Conservation (phyloP, 2,113 vertebrate genomes). For the Diglossa brunneiventris region DNA sequence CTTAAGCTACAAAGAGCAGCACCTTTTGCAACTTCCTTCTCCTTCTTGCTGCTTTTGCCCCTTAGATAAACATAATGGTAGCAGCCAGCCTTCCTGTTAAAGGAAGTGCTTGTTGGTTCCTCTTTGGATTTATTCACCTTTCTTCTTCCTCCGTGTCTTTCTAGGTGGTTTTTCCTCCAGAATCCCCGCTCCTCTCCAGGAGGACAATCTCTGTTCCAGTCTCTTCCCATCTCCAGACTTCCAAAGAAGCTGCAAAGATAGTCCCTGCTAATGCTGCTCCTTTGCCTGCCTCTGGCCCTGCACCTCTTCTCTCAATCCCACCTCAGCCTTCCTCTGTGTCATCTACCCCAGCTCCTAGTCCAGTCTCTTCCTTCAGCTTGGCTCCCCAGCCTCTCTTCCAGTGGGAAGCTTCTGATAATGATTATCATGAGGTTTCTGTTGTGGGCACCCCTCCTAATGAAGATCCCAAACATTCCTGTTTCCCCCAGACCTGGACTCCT, state of each 20-base stretch:
- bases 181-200: slow-evolving; percentile 83
- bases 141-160: slow-evolving; percentile 62
- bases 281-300: slow-evolving; percentile 44
- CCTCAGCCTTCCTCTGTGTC: slow-evolving; percentile 50
- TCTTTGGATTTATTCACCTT: slow-evolving; percentile 20
- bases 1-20: not conserved
- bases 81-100: not conserved
- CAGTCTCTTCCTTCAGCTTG: slow-evolving; percentile 16
- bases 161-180: slow-evolving; percentile 88
- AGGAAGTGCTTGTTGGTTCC: not conserved
- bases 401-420: slow-evolving; percentile 47
- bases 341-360: slow-evolving; percentile 22
- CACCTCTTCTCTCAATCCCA: slow-evolving; percentile 46
- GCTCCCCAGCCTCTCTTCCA: slow-evolving; percentile 52
- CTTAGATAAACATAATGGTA: not conserved
- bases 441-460: not conserved
- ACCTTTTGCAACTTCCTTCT: not conserved
- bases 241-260: slow-evolving; percentile 48
- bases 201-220: slow-evolving; percentile 79
- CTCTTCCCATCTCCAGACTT: slow-evolving; percentile 67
- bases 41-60: not conserved
- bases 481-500: not conserved
- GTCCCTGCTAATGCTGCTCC: slow-evolving; percentile 5
- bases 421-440: slow-evolving; percentile 52
- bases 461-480: not conserved